Conservation (phyloP, 1,140 invertebrate genomes). For the Coelopa frigida region DNA sequence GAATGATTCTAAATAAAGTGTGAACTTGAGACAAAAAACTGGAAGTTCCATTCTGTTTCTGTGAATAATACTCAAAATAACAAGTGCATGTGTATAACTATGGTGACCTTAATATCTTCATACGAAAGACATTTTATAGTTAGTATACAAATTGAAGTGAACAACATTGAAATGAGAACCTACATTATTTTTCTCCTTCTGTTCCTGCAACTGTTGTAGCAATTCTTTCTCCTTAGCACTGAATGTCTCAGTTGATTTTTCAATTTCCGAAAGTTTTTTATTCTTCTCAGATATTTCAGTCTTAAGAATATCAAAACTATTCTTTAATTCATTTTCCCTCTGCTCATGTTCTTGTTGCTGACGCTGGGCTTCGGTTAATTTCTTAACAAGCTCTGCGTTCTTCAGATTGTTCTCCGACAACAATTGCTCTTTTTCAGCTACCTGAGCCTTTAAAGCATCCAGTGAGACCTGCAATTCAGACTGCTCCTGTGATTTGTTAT, state of each 20-base stretch:
- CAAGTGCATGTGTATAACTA: too few relatives aligned
- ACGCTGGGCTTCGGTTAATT: conserved; percentile 16
- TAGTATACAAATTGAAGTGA: neutral
- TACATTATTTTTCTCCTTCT: conserved; percentile 71
- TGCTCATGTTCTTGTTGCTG: conserved; percentile 7
- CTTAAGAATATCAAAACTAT: conserved; percentile 11
- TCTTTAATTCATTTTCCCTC: conserved; percentile 14
- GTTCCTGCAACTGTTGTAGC: conserved; percentile 53
- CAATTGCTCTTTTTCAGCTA: conserved; percentile 10
- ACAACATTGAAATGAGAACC: conserved; percentile 41
- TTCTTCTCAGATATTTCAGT: conserved; percentile 19
- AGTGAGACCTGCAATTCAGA: conserved; percentile 22
- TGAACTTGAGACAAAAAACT: too few relatives aligned
- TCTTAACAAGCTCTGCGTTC: conserved; percentile 11
- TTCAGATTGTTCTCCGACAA: neutral
- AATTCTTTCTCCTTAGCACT: conserved; percentile 29
- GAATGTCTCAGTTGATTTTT: conserved; percentile 26
- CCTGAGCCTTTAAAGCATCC: conserved; percentile 21
- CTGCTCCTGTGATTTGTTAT: conserved; percentile 12
- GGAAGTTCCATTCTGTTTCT: too few relatives aligned
- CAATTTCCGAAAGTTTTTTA: conserved; percentile 26
- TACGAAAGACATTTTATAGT: too few relatives aligned
- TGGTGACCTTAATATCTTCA: too few relatives aligned
- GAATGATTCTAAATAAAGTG: too few relatives aligned
- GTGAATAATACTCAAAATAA: too few relatives aligned